phyloP scores from a whole-genome alignment of 2,113 vertebrate species.

The Ctenodactylus gundi region DNA sequence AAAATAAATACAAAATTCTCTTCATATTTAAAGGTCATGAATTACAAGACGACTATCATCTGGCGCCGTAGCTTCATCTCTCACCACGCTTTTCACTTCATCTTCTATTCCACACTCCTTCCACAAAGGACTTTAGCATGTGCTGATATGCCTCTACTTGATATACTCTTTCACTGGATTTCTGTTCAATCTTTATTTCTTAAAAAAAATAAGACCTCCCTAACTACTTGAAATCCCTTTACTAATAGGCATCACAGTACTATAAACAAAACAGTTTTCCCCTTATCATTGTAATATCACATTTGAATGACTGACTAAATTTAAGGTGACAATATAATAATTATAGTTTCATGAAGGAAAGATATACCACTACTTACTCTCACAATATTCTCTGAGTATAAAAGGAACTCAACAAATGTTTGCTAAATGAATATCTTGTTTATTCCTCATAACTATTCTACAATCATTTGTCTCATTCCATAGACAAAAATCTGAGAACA shows the following conservation, averaged over 20 bases:
- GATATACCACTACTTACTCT: background rate
- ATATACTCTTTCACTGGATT: background rate
- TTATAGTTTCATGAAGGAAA: background rate
- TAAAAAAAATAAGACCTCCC: background rate
- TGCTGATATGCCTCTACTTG: background rate
- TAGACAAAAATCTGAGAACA: background rate
- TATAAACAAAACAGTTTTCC: background rate
- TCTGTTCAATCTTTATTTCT: constrained; percentile 1
- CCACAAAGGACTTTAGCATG: background rate
- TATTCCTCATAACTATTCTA: background rate
- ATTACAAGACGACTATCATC: too few relatives aligned
- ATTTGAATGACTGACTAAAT: background rate
- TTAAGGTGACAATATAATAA: constrained; percentile 16
- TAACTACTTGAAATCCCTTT: background rate
- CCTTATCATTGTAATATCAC: background rate
- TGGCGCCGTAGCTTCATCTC: background rate
- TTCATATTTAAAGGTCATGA: background rate
- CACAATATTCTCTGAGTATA: background rate
- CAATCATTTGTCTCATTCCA: background rate
- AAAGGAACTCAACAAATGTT: background rate
- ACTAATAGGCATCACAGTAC: background rate
- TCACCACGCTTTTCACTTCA: background rate
- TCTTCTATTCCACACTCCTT: background rate
- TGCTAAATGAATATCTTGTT: too few relatives aligned
- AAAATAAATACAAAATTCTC: constrained; percentile 22